phyloP scores from a whole-genome alignment of 2,113 vertebrate genomes.

The Spermophilus dauricus region DNA sequence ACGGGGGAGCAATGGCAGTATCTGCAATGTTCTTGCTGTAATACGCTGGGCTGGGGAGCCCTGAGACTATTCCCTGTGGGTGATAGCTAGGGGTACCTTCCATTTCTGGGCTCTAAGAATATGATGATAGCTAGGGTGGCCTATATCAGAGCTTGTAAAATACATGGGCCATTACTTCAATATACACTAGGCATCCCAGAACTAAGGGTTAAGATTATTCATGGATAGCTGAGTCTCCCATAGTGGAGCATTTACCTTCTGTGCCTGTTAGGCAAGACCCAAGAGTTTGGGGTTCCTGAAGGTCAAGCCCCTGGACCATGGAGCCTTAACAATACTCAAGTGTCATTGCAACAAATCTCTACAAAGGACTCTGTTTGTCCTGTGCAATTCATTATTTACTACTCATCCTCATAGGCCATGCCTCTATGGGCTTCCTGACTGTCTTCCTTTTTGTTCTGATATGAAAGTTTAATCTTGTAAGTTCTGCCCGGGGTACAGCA shows the following conservation, averaged over 20 bases:
- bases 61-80: background rate
- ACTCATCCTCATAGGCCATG: background rate
- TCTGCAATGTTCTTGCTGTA: background rate
- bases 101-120: background rate
- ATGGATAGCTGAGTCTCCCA: background rate
- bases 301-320: background rate
- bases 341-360: background rate
- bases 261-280: background rate
- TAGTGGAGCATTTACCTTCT: background rate
- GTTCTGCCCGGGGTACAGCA: background rate
- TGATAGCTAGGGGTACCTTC: background rate
- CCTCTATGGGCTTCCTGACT: background rate
- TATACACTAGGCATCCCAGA: background rate
- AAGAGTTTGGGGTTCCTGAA: background rate
- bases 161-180: background rate
- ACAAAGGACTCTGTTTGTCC: background rate
- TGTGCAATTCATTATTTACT: background rate
- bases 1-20: background rate
- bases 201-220: background rate
- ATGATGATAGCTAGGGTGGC: background rate
- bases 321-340: background rate
- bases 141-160: background rate
- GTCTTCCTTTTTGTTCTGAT: slow-evolving; percentile 8
- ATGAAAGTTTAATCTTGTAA: slow-evolving; percentile 17
- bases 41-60: background rate